Base-by-base conservation (phyloP, 2,888 invertebrate species). In the Phrixothrix hirtus region DNA sequence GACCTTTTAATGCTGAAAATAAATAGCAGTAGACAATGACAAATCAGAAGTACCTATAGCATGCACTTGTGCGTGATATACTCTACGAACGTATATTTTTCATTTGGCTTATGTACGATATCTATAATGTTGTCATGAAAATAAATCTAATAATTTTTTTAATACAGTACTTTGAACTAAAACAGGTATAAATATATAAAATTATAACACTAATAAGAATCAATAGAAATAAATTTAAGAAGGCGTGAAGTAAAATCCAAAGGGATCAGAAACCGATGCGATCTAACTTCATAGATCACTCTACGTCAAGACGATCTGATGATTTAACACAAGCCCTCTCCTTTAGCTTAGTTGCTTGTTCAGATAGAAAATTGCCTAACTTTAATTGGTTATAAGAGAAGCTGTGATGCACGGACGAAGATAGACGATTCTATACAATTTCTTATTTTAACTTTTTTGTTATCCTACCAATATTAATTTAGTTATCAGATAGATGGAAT, bases 21-120 rank as follows among this genome's bases (percentile, higher is more conserved):
- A 70, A 67, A 68, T 64, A 59, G 60, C 53, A 53, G 54, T 46
- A 62, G 70, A 70, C 70, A 69, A 66, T 68, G 68, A 67, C 64
- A 64, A 67, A 70, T 70, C 67, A 64, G 66, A 60, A 14, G 25
- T 55, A 60, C 53, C 51, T 56, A 62, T 52, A 25, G 61, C 59
- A 62, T 65, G 65, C 65, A 63, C 62, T 61, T 63, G 62, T 66
- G 65, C 66, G 64, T 66, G 66, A 61, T 64, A 57, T 51, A 35
- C 50, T 14, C 27, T 36, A 16, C 16, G 36, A 31, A 25, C 30
- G 15, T 36, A 29, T 21, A 27, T 17, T 27, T 35, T 47, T 47
- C 9, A 26, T 38, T 38, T 46, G 29, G 21, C 7, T 21, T 21
- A 21, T 7, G 21, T 21, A 7, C 21, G 21, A 21, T 5, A 21